These are phyloP conservation scores for Paedocypris micromegethes DNA, from an alignment of 2,797 vertebrate genomes.

Conservation along the genomic window DNA sequence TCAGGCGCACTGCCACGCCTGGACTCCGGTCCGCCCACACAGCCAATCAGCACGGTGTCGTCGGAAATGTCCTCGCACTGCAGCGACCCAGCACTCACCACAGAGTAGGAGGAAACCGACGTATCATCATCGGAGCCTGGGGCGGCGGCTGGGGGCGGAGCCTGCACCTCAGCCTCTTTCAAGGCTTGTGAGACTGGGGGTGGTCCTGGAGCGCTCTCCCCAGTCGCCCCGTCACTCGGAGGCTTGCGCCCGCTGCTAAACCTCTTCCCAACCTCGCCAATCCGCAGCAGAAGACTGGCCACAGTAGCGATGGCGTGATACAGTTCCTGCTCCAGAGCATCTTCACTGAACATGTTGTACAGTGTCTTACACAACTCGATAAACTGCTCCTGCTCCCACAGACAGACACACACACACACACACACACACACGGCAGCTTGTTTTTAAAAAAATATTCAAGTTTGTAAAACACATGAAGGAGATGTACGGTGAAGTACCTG, in stretches of 20 bases:
- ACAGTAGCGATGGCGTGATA: slow-evolving; percentile 96
- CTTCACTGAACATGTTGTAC: slow-evolving; percentile 98
- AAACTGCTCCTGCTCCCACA: slow-evolving; percentile 82
- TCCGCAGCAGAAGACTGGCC: slow-evolving; percentile 87
- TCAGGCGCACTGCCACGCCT: slow-evolving; percentile 75
- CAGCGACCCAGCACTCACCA: slow-evolving; percentile 84
- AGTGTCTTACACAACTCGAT: slow-evolving; percentile 96
- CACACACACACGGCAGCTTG: too few relatives aligned
- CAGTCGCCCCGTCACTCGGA: slow-evolving; percentile 48
- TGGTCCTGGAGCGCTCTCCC: slow-evolving; percentile 57
- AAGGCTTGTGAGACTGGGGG: slow-evolving; percentile 62
- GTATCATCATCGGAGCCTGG: slow-evolving; percentile 79
- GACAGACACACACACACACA: too few relatives aligned
- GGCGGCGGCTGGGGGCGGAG: slow-evolving; percentile 48
- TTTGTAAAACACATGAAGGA: too few relatives aligned
- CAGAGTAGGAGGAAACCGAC: slow-evolving; percentile 88
- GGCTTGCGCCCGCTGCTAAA: slow-evolving; percentile 69
- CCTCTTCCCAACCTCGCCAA: slow-evolving; percentile 92
- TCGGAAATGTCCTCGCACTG: slow-evolving; percentile 87
- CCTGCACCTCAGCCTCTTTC: slow-evolving; percentile 72
- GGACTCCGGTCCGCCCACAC: slow-evolving; percentile 54
- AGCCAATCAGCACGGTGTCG: slow-evolving; percentile 80
- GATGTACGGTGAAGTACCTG: slow-evolving; percentile 70
- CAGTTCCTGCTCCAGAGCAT: slow-evolving; percentile 82
- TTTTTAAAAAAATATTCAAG: too few relatives aligned